Conservation (phyloP, 2,113 vertebrate species). For the Ovis canadensis region DNA sequence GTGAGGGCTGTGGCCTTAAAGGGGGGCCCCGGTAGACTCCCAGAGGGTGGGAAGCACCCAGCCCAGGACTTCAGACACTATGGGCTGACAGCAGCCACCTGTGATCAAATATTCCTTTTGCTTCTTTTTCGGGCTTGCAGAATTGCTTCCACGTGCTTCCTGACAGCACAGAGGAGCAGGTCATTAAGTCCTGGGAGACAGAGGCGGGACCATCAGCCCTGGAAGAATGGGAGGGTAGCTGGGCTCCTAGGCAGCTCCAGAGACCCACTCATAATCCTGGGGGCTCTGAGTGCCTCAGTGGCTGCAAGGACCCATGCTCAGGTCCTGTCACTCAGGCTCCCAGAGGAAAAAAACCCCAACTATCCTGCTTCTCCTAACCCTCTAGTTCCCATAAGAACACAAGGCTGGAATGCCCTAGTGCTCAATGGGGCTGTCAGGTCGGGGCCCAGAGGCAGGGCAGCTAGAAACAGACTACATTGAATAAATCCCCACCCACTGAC, state of each 20-base stretch:
- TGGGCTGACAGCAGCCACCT: slow-evolving; percentile 49
- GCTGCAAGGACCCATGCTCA: not conserved
- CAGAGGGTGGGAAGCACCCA: not conserved
- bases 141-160: not conserved
- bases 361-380: rapidly evolving
- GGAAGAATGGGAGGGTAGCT: not conserved
- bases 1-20: not conserved
- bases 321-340: not conserved
- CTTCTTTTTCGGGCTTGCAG: not conserved
- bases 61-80: slow-evolving; percentile 29
- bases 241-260: not conserved
- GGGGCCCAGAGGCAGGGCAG: rapidly evolving
- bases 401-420: too few species aligned
- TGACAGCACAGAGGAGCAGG: not conserved
- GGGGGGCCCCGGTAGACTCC: not conserved
- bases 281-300: not conserved
- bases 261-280: not conserved
- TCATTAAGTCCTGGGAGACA: not conserved
- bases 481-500: not conserved
- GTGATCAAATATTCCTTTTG: slow-evolving; percentile 81
- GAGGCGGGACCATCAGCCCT: not conserved
- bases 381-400: not conserved
- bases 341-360: rapidly evolving
- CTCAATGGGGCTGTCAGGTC: not conserved
- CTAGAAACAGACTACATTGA: rapidly evolving